A percentile compares a stretch with the other conserved stretches of the same genome.
Conservation (phyloP, 2,113 vertebrate genomes). For the Aegotheles bennettii region DNA sequence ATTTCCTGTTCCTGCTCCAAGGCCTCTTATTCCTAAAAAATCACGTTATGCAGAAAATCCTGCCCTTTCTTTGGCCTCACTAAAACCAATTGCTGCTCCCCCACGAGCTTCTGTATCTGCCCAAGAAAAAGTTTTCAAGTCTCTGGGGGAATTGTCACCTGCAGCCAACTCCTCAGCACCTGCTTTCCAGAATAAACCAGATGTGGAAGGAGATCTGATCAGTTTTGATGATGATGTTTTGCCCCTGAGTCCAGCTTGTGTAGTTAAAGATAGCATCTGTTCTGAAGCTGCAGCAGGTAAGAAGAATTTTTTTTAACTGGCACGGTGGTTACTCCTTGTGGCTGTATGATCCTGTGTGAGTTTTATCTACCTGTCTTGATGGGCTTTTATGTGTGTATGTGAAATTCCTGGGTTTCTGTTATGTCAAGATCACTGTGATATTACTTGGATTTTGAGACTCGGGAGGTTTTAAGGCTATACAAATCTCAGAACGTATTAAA, state of each 20-base stretch:
- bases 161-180: background rate
- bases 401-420: background rate
- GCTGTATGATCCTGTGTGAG: background rate
- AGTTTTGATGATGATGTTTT: conserved; percentile 81
- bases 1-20: conserved; percentile 68
- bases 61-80: background rate
- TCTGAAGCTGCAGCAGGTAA: conserved; percentile 73
- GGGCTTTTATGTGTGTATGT: background rate
- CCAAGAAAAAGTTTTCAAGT: conserved; percentile 63
- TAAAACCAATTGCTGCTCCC: conserved; percentile 50
- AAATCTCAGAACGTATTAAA: background rate
- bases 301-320: background rate
- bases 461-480: background rate
- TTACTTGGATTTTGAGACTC: background rate
- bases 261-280: conserved; percentile 35
- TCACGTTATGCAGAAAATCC: conserved; percentile 56
- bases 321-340: background rate
- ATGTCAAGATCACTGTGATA: background rate
- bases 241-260: conserved; percentile 19
- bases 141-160: conserved; percentile 63
- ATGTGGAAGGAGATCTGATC: conserved; percentile 75
- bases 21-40: conserved; percentile 77
- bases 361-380: background rate
- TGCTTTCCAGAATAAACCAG: conserved; percentile 43
- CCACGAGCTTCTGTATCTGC: conserved; percentile 63